Base-by-base conservation (phyloP, 2,113 vertebrate species). In the Synodontis membranacea region DNA sequence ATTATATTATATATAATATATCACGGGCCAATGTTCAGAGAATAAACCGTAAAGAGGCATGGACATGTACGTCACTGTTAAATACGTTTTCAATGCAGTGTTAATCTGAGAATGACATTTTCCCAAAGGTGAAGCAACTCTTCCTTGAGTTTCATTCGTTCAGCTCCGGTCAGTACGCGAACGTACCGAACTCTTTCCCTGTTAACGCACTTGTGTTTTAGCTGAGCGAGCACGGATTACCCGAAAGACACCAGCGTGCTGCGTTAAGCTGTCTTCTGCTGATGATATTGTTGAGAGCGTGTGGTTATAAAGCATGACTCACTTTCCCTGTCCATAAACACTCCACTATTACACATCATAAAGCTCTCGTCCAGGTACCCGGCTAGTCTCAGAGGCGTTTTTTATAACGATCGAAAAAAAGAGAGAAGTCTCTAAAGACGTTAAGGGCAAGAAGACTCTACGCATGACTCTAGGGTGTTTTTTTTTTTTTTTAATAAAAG, bases 241-340 rank as follows among this genome's bases (percentile, higher is more conserved):
- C 52, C 78, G 42, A 56, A 28, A 80, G 17, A n/a, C 62, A 31
- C 25, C 42, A 31, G 10, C 68, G 58, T 83, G 81, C 81, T 64
- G 80, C 48, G 80, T 82, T 50, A 12, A 68, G 81, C 81, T 34
- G 58, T 64, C n/a, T 83, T 4, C n/a, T 68, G 44, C 60, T 83
- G 81, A 64, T 83, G 19, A 68, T 83, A 23, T 28, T 83, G 81
- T 46, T 48, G 6, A 50, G 28, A 50, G 10, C 34, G 39, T 48
- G 34, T 48, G 81, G 44, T 66, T 37, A 48, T 83, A 37, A n/a
- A 83, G 58, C 42, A 68, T 68, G 60, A 83, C 44, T 83, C 81
- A 64, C 19, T 50, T 83, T 44, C 3, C 28, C 44, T 23, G n/a
- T 83, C 44, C 25, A 25, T 34, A 68, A 83, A 19, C 44, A 50